Evolutionary conservation across 2,797 vertebrate species (phyloP).

Genomic region (Limosa lapponica): DNA sequence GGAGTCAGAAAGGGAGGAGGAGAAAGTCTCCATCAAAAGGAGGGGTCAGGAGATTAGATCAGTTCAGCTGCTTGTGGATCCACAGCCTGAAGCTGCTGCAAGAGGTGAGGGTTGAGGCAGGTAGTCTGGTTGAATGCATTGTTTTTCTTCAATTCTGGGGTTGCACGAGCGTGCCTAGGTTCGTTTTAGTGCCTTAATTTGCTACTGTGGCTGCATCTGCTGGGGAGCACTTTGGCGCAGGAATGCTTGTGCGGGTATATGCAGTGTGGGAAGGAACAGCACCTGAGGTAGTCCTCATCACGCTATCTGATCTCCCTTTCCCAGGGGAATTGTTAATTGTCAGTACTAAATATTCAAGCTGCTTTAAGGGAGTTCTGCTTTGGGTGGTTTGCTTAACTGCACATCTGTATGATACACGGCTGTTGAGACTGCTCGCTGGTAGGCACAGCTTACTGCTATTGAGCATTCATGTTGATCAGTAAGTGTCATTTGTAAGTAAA

Average conservation of each 20-base stretch:
- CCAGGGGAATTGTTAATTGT: neutral
- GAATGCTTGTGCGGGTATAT: accelerated
- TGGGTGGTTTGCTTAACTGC: neutral
- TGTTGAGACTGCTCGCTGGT: neutral
- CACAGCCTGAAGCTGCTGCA: neutral
- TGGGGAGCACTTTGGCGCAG: neutral
- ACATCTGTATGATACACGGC: accelerated
- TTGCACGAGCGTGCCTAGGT: neutral
- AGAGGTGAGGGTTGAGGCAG: neutral
- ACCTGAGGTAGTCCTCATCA: neutral
- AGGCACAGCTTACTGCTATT: neutral
- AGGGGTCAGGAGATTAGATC: neutral
- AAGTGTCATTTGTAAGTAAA: neutral
- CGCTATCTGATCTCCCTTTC: neutral
- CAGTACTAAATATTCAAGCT: neutral
- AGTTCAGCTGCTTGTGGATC: neutral
- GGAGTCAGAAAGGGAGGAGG: neutral
- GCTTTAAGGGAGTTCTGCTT: neutral
- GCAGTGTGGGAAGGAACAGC: neutral
- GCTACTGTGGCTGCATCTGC: neutral
- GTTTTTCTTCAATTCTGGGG: neutral
- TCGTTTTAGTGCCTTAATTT: neutral
- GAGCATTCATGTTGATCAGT: neutral
- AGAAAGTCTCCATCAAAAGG: neutral
- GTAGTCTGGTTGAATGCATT: neutral